These are phyloP conservation scores for Brachionus rotundiformis DNA, from an alignment of 1,140 invertebrate genomes.

Conservation along the genomic window DNA sequence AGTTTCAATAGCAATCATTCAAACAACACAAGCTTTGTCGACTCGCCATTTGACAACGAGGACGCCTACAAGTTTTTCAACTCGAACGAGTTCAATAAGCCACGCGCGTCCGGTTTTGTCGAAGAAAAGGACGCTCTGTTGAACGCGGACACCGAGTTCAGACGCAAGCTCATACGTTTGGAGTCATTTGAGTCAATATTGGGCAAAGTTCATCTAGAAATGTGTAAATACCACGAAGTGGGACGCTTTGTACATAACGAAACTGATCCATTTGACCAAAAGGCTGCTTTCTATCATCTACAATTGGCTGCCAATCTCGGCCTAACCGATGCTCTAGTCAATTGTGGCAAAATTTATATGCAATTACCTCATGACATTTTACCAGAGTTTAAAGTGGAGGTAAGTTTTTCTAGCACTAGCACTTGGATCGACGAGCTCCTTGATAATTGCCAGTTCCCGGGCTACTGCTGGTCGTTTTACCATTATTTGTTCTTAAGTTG, in stretches of 20 bases:
- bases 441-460: too few relatives aligned
- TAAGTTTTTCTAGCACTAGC: constrained; percentile 57
- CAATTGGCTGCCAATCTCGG: constrained; percentile 66
- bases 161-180: constrained; percentile 66
- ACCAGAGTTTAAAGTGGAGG: neutral
- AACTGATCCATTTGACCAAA: constrained; percentile 66
- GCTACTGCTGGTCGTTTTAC: too few relatives aligned
- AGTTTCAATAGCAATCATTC: neutral
- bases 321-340: constrained; percentile 61
- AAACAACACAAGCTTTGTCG: constrained; percentile 33
- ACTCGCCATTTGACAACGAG: constrained; percentile 22
- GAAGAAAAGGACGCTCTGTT: constrained; percentile 67
- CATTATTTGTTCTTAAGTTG: too few relatives aligned
- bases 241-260: constrained; percentile 64
- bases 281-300: constrained; percentile 66
- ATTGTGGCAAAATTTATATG: constrained; percentile 65
- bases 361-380: constrained; percentile 67
- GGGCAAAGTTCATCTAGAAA: constrained; percentile 68
- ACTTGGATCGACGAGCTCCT: too few relatives aligned
- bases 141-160: constrained; percentile 67
- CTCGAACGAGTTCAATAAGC: constrained; percentile 52
- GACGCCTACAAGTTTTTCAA: neutral
- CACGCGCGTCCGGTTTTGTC: constrained; percentile 55
- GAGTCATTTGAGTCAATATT: constrained; percentile 58
- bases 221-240: constrained; percentile 69